Percentiles rank a stretch among this genome's conserved stretches.
Conservation (phyloP, 2,113 vertebrate genomes). For the Syngnathus scovelli region DNA sequence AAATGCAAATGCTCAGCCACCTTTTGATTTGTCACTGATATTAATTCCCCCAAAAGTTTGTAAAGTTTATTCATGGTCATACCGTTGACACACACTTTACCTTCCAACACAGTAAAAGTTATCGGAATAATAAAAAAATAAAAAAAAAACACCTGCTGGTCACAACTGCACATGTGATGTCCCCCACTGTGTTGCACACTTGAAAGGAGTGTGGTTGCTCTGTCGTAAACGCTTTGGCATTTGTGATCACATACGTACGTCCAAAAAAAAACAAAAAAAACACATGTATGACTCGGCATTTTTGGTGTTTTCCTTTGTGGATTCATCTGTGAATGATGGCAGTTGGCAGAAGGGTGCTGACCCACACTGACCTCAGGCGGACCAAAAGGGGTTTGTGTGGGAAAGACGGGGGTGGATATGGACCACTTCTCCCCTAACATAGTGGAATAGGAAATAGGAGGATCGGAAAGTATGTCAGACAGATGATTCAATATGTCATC, state of each 20-base stretch:
- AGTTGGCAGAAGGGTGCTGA: slow-evolving; percentile 26
- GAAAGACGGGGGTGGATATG: slow-evolving; percentile 45
- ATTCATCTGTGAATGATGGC: slow-evolving; percentile 35
- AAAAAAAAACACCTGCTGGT: neutral
- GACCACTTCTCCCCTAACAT: slow-evolving; percentile 13
- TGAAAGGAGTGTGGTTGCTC: neutral
- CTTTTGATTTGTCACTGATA: neutral
- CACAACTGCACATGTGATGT: neutral
- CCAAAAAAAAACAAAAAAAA: neutral
- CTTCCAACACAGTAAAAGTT: neutral
- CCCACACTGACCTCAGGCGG: slow-evolving; percentile 25
- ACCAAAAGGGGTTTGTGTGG: slow-evolving; percentile 23
- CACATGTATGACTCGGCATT: slow-evolving; percentile 20
- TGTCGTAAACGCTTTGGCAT: slow-evolving; percentile 7
- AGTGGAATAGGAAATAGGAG: slow-evolving; percentile 7
- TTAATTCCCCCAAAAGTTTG: no score
- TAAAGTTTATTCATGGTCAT: no score
- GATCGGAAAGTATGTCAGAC: neutral
- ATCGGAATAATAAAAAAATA: neutral
- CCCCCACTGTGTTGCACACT: neutral
- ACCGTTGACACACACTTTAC: no score
- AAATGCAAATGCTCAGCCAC: neutral
- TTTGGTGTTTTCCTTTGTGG: slow-evolving; percentile 19
- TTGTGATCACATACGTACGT: neutral
- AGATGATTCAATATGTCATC: neutral